Evolutionary conservation across 2,888 invertebrate species (phyloP).

Genomic region (Entomobrya multifasciata): DNA sequence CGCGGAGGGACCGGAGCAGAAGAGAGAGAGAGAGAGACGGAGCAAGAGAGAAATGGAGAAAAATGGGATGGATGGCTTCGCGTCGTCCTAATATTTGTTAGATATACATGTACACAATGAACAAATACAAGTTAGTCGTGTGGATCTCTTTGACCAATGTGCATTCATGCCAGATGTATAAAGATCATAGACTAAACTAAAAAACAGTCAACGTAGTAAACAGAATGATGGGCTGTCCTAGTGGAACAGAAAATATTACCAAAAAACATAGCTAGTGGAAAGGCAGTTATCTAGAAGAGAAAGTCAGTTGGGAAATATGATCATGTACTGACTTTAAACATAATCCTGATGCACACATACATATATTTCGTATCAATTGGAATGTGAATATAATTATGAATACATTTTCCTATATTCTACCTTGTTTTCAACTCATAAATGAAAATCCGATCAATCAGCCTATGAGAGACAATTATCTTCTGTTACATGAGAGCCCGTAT

Average conservation of each 20-base stretch:
- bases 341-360: slow-evolving; percentile 20
- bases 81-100: slow-evolving; percentile 25
- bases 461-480: no score
- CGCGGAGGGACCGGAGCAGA: neutral
- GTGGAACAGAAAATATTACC: slow-evolving; percentile 34
- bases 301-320: slow-evolving; percentile 3
- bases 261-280: neutral
- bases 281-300: slow-evolving; percentile 6
- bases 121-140: slow-evolving; percentile 73
- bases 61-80: slow-evolving; percentile 17
- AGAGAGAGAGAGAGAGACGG: no score
- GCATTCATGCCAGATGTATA: slow-evolving; percentile 78
- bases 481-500: no score
- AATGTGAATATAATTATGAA: neutral
- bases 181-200: slow-evolving; percentile 75
- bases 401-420: slow-evolving; percentile 19
- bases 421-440: no score
- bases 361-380: neutral
- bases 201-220: slow-evolving; percentile 10
- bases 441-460: no score
- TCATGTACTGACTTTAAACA: slow-evolving; percentile 18
- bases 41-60: no score
- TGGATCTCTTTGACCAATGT: slow-evolving; percentile 79
- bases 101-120: slow-evolving; percentile 54
- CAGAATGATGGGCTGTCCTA: slow-evolving; percentile 25